Conservation (phyloP, 2,113 vertebrate genomes). For the Thamnaconus septentrionalis region DNA sequence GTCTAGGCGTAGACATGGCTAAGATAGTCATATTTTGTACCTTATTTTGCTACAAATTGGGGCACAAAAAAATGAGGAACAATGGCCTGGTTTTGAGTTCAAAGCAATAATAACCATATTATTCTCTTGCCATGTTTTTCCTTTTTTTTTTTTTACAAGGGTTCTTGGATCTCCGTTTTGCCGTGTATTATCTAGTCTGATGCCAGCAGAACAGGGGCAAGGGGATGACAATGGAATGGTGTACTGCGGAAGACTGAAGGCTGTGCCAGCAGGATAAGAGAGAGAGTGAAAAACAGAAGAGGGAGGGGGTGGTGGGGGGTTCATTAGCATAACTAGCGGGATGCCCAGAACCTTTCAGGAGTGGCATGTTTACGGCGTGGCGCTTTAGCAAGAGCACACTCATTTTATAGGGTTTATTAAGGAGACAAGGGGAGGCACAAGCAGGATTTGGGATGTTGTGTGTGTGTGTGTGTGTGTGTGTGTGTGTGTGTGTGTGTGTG, state of each 20-base stretch:
- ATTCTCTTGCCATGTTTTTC: constrained; percentile 71
- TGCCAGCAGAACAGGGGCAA: constrained; percentile 74
- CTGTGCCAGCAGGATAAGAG: constrained; percentile 73
- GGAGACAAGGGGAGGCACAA: constrained; percentile 76
- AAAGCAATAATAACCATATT: constrained; percentile 73
- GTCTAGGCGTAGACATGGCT: constrained; percentile 35
- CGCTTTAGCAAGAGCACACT: constrained; percentile 85
- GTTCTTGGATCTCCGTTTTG: constrained; percentile 70
- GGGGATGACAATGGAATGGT: constrained; percentile 70
- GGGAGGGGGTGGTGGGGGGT: constrained; percentile 74
- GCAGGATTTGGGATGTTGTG: constrained; percentile 66
- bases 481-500: constrained; percentile 26
- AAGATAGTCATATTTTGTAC: constrained; percentile 63
- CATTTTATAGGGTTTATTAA: constrained; percentile 84
- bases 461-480: constrained; percentile 37
- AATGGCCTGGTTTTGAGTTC: constrained; percentile 74
- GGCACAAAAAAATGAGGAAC: constrained; percentile 63
- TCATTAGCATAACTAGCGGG: constrained; percentile 98
- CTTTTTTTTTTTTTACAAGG: constrained; percentile 49
- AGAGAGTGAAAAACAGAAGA: constrained; percentile 51
- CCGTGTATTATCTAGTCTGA: constrained; percentile 71
- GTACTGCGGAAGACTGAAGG: constrained; percentile 68
- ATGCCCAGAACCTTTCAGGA: constrained; percentile 88
- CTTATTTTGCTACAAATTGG: constrained; percentile 71
- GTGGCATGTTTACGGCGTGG: constrained; percentile 87